These are phyloP conservation scores for Lingula anatina DNA, from an alignment of 2,888 invertebrate species.

Conservation along the genomic window DNA sequence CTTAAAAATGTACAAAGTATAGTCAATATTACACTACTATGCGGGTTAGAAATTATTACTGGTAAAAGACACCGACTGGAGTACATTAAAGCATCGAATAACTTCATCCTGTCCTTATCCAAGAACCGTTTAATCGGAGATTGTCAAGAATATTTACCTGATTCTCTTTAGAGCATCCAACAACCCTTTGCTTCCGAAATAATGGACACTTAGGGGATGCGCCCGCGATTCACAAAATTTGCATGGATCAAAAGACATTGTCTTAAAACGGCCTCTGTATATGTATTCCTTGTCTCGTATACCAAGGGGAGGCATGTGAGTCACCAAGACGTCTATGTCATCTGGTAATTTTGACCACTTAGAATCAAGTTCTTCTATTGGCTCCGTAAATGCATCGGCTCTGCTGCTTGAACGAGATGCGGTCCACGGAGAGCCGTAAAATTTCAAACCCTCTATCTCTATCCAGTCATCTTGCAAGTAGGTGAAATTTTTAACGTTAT, in stretches of 20 bases:
- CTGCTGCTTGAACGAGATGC: conserved; percentile 22
- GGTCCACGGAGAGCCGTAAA: conserved; percentile 41
- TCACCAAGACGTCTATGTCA: conserved; percentile 36
- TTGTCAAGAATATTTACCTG: conserved; percentile 17
- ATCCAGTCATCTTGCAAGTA: conserved; percentile 35
- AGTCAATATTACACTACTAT: too few relatives aligned
- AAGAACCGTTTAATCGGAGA: neutral
- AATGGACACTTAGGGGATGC: conserved; percentile 16
- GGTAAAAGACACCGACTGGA: too few relatives aligned
- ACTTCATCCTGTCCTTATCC: too few relatives aligned
- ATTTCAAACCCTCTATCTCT: conserved; percentile 30
- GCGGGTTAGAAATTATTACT: too few relatives aligned
- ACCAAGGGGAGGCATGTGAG: conserved; percentile 37
- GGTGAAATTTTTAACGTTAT: conserved; percentile 21
- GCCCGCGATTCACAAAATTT: conserved; percentile 14
- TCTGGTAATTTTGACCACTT: conserved; percentile 31
- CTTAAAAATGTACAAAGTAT: too few relatives aligned
- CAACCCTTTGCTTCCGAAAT: conserved; percentile 26
- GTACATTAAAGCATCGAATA: too few relatives aligned
- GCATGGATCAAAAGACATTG: conserved; percentile 6
- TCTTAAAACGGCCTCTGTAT: conserved; percentile 10
- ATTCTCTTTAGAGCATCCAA: conserved; percentile 18
- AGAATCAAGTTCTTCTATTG: conserved; percentile 16
- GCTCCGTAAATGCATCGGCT: conserved; percentile 28
- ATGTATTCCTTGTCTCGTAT: conserved; percentile 25